Evolutionary conservation across 2,113 vertebrate genomes (phyloP), one percentile per base, ranked within the genome.

Genomic region (Gavia stellata): DNA sequence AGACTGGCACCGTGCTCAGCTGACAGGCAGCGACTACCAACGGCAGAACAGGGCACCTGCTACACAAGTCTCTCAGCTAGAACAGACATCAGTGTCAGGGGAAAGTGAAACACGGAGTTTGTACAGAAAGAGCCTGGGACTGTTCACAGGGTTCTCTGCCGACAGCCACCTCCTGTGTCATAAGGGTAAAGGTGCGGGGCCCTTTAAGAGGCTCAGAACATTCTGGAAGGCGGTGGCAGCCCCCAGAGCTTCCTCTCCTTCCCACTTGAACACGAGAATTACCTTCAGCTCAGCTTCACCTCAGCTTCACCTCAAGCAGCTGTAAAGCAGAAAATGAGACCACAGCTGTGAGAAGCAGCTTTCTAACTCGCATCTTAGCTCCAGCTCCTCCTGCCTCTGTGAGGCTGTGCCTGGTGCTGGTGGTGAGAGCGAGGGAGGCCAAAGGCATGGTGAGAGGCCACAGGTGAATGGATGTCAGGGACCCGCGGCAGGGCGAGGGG

Each of bases 381-480:
- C n/a, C 17, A 6, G n/a, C 20, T 25, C 23, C 2, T 18, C 7
- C 12, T 24, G n/a, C 10, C 26, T 55, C 17, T 26, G 4, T 1
- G 14, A 33, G 33, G 19, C 17, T 5, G n/a, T 2, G 10, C 1
- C 8, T 50, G 29, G 38, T 17, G 2, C 53, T 12, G 82, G 11
- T 18, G 59, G 20, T 13, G 40, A 29, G 38, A 6, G 14, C 0
- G 6, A 28, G 23, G 26, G 52, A 33, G 42, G n/a, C 23, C 40
- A n/a, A 26, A 29, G 36, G 42, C 36, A 9, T 0, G 14, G 74
- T 3, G 28, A n/a, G n/a, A 5, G 33, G 73, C 23, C 0, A 0
- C 20, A 5, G 20, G 40, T 5, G 6, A 16, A n/a, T 0, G 24
- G 2, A 1, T 1, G 8, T 14, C 2, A 0, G 7, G 9, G 29